Conservation (phyloP, 2,113 vertebrate species). For the Passer montanus region DNA sequence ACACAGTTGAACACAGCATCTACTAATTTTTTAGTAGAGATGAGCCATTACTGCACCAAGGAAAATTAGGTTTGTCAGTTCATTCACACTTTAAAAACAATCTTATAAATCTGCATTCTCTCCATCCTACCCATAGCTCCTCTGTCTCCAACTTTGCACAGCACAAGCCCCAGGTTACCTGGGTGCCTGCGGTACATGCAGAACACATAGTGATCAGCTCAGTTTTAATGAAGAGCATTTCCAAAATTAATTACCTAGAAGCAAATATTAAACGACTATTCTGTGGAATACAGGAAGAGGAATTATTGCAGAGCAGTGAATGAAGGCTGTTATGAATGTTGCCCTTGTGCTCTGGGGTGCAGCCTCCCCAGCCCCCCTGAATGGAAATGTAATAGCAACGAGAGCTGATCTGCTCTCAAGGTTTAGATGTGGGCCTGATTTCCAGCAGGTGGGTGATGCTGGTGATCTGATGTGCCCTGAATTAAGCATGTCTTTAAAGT, state of each 20-base stretch:
- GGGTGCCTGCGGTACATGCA: neutral
- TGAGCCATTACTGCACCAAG: neutral
- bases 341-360: neutral
- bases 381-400: neutral
- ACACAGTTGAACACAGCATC: neutral
- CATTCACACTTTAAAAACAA: neutral
- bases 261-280: constrained; percentile 13
- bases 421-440: neutral
- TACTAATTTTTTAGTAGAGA: constrained; percentile 1
- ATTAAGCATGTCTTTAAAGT: neutral
- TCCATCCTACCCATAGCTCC: neutral
- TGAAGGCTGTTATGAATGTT: neutral
- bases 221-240: constrained; percentile 5
- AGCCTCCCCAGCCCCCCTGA: neutral
- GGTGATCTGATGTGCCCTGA: neutral
- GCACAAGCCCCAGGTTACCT: neutral
- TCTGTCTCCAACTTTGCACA: neutral
- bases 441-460: neutral
- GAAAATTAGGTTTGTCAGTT: neutral
- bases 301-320: neutral
- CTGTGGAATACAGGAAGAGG: neutral
- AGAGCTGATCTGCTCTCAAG: neutral
- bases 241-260: constrained; percentile 38
- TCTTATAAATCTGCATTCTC: neutral
- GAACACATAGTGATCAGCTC: neutral